Conservation (phyloP, 2,797 vertebrate species). For the Cuniculus paca region DNA sequence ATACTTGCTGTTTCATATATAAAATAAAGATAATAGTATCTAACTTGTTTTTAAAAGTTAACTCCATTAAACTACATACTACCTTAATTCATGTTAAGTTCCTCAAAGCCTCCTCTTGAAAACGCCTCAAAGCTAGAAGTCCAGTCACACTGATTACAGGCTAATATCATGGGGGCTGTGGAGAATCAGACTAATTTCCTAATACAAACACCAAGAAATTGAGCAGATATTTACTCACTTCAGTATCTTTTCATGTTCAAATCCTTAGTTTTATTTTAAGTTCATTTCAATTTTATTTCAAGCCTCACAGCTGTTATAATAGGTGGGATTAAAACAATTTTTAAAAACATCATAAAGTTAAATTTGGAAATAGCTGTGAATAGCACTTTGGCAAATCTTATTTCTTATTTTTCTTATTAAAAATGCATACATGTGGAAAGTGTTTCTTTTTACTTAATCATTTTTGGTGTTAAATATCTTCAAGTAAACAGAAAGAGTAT, state of each 20-base stretch:
- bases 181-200: neutral
- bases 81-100: neutral
- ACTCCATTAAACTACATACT: neutral
- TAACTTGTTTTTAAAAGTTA: neutral
- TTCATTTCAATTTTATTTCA: slow-evolving; percentile 43
- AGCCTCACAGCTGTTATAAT: slow-evolving; percentile 50
- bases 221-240: neutral
- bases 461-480: slow-evolving; percentile 64
- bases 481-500: slow-evolving; percentile 47
- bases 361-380: slow-evolving; percentile 67
- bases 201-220: neutral
- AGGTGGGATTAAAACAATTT: slow-evolving; percentile 45
- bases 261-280: slow-evolving; percentile 58
- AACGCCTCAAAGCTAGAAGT: neutral
- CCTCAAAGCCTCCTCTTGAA: neutral
- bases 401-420: slow-evolving; percentile 13
- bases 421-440: slow-evolving; percentile 54
- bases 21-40: neutral
- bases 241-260: neutral
- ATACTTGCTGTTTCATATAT: neutral
- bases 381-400: neutral
- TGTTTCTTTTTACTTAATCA: slow-evolving; percentile 46
- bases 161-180: rapidly evolving
- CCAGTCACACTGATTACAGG: neutral
- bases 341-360: slow-evolving; percentile 64